Base-by-base conservation (phyloP, 2,797 vertebrate species). In the Ataeniobius toweri region DNA sequence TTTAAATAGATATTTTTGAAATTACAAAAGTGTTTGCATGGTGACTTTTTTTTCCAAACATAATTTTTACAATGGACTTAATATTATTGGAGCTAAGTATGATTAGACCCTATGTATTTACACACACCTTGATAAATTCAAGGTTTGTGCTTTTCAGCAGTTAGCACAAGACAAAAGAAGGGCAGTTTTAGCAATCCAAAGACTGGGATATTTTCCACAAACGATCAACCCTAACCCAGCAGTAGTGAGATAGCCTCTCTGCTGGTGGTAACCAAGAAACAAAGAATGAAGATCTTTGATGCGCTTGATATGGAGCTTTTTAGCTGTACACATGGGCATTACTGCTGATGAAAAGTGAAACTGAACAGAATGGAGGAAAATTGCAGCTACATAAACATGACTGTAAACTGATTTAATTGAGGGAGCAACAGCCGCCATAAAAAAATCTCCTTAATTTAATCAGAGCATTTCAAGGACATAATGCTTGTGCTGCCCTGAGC, bases 401-500 rank as follows among this genome's bases (percentile, higher is more conserved):
- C 41, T n/a, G 67, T 69, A 71, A 71, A 50, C 46, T 50, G 46
- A 71, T 71, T 71, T 50, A 71, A 71, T 51, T 51, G 69, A 51
- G 16, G 26, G 31, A 71, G 16, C 46, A 71, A 55, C 50, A 72
- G 31, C 26, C 14, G 1, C 48, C 71, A 72, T 72, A 72, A 51
- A 55, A 20, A 36, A 55, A 55, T 22, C 50, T 72, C 50, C 28
- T n/a, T 55, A 55, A 53, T 72, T 72, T 72, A 18, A 53, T 72
- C 28, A 22, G 50, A 55, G 5, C 22, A 36, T 69, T 69, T 46
- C 41, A 69, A 69, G 39, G 67, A 69, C 39, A 68, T 6, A 44
- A n/a, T 13, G 22, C n/a, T 26, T 59, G 26, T 6, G n/a, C 58
- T 59, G 58, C 67, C 39, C 41, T 22, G 41, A 48, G 7, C 18